phyloP scores from a whole-genome alignment of 2,888 invertebrate genomes.

The Rhodophaea formosa region DNA sequence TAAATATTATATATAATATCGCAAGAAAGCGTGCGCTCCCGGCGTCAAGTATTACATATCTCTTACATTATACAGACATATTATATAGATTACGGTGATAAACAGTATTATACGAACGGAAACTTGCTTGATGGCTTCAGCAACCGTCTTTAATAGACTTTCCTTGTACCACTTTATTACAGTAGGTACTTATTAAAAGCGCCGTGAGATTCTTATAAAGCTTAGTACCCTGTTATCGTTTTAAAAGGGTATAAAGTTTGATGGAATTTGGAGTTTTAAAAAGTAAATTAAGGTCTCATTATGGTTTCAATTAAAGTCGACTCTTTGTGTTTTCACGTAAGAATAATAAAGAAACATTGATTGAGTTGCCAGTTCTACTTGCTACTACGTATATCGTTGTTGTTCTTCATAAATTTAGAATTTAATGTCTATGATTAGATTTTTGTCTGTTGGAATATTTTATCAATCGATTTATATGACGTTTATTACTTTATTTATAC shows the following conservation, averaged over 20 bases:
- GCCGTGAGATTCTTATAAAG: constrained; percentile 6
- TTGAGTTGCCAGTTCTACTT: background rate
- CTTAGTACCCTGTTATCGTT: background rate
- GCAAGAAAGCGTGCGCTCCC: background rate
- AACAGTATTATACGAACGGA: constrained; percentile 34
- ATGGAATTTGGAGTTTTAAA: background rate
- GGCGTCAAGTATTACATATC: background rate
- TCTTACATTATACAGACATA: background rate
- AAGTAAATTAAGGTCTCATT: background rate
- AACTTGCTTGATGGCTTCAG: constrained; percentile 35
- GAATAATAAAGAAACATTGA: background rate
- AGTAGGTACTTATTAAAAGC: constrained; percentile 20
- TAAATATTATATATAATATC: background rate
- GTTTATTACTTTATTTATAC: too few species aligned
- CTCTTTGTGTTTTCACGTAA: background rate
- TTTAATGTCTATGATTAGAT: too few species aligned
- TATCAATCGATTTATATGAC: too few species aligned
- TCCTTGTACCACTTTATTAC: constrained; percentile 37
- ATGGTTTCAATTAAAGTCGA: background rate
- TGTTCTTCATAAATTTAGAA: background rate
- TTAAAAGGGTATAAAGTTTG: background rate
- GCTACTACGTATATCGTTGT: background rate
- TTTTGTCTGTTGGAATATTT: too few species aligned
- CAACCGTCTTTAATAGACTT: constrained; percentile 46
- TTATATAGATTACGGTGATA: background rate